These are phyloP conservation scores for Sardinella longiceps DNA, from an alignment of 2,797 vertebrate species.

Conservation along the genomic window DNA sequence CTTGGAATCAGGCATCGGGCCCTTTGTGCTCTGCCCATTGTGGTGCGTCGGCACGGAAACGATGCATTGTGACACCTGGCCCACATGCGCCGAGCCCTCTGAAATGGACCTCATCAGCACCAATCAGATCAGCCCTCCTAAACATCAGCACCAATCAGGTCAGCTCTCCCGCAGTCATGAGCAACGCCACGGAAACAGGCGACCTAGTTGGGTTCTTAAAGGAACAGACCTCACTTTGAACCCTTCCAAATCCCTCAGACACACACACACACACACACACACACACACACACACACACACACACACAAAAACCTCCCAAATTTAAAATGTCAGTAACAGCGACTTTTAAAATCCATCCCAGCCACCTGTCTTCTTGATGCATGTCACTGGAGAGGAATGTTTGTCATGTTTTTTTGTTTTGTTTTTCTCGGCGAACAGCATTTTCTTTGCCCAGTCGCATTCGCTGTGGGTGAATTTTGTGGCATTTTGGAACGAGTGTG, in stretches of 20 bases:
- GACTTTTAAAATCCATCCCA: not conserved
- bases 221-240: conserved; percentile 38
- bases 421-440: not conserved
- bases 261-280: too few species aligned
- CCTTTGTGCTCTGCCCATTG: conserved; percentile 53
- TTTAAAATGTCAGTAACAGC: not conserved
- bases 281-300: too few species aligned
- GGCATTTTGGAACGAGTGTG: not conserved
- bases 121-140: conserved; percentile 53
- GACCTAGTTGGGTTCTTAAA: conserved; percentile 58
- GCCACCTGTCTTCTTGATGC: not conserved
- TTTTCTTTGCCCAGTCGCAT: not conserved
- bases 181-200: conserved; percentile 52
- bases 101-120: conserved; percentile 55
- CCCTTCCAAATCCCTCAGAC: not conserved
- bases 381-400: not conserved
- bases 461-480: not conserved
- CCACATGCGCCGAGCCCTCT: conserved; percentile 52
- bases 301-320: not conserved
- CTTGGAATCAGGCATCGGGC: conserved; percentile 41
- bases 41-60: conserved; percentile 55
- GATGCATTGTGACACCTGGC: conserved; percentile 60
- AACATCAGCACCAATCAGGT: conserved; percentile 58
- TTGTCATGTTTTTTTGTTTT: not conserved
- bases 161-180: conserved; percentile 49